Evolutionary conservation across 2,888 invertebrate genomes (phyloP).

Genomic region (Orthosia gothica): DNA sequence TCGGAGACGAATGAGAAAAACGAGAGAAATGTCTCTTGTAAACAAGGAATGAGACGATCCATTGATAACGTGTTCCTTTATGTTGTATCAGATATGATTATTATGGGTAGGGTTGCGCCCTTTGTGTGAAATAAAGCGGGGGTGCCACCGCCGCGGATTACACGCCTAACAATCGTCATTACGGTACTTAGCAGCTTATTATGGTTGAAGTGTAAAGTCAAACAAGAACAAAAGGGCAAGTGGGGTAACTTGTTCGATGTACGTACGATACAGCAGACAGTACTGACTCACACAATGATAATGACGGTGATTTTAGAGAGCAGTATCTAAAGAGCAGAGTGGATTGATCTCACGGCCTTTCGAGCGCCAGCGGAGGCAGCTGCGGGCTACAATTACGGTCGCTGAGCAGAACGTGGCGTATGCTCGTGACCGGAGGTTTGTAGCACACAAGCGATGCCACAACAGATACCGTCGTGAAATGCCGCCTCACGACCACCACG

Average conservation of each 20-base stretch:
- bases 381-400: constrained; percentile 88
- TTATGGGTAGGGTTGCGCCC: constrained; percentile 81
- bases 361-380: constrained; percentile 82
- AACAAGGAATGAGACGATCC: constrained; percentile 67
- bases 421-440: constrained; percentile 89
- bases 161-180: constrained; percentile 84
- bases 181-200: constrained; percentile 86
- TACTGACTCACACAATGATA: constrained; percentile 38
- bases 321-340: constrained; percentile 69
- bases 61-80: constrained; percentile 66
- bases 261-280: constrained; percentile 16
- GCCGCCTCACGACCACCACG: constrained; percentile 88
- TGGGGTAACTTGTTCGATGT: constrained; percentile 44
- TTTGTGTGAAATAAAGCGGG: constrained; percentile 74
- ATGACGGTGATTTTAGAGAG: constrained; percentile 55
- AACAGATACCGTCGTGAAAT: constrained; percentile 89
- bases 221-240: constrained; percentile 70
- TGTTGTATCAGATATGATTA: constrained; percentile 73
- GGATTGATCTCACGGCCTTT: constrained; percentile 84
- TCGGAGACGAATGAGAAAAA: constrained; percentile 58
- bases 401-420: constrained; percentile 83
- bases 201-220: constrained; percentile 82
- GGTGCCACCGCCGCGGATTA: constrained; percentile 83
- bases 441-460: constrained; percentile 86
- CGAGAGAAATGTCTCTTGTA: constrained; percentile 67